Conservation (phyloP, 2,797 vertebrate genomes). For the Pangasius djambal region DNA sequence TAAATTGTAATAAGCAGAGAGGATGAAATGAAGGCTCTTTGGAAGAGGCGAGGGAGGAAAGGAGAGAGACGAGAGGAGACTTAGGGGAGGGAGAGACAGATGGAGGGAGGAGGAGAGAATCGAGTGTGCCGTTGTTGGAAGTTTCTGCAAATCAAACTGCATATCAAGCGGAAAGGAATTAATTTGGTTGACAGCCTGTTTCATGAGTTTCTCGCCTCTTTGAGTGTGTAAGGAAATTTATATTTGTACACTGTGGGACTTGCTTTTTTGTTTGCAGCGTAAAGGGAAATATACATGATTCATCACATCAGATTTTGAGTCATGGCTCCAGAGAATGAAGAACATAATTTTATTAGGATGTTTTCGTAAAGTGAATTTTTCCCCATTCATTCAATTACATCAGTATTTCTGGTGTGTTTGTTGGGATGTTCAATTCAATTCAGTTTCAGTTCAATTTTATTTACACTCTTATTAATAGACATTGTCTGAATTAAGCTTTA, state of each 20-base stretch:
- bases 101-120: conserved; percentile 14
- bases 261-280: conserved; percentile 14
- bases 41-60: neutral
- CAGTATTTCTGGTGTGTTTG: neutral
- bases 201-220: conserved; percentile 41
- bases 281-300: conserved; percentile 31
- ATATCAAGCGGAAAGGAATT: conserved; percentile 22
- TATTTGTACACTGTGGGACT: conserved; percentile 31
- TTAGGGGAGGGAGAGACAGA: neutral
- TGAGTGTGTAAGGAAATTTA: conserved; percentile 10
- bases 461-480: neutral
- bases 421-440: neutral
- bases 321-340: neutral
- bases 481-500: neutral
- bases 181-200: conserved; percentile 44
- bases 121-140: conserved; percentile 7
- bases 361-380: neutral
- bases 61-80: conserved; percentile 16
- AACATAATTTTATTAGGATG: neutral
- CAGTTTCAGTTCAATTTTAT: neutral
- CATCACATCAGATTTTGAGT: conserved; percentile 39
- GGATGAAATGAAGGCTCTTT: conserved; percentile 26
- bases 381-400: neutral
- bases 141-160: conserved; percentile 30
- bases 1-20: conserved; percentile 57